Conservation (phyloP, 2,797 vertebrate species). For the Choloepus didactylus region DNA sequence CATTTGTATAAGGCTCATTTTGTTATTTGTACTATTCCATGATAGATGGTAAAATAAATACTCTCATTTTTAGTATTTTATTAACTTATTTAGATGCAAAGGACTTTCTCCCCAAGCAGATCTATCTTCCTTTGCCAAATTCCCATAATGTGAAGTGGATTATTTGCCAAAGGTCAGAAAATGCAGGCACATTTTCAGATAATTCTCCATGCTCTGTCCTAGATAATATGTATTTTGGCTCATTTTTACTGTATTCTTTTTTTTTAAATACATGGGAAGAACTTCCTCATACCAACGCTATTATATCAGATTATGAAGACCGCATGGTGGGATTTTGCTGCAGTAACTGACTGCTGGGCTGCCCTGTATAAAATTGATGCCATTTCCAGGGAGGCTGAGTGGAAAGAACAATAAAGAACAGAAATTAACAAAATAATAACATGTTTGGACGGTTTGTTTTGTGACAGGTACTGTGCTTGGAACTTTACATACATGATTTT, state of each 20-base stretch:
- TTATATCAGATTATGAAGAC: neutral
- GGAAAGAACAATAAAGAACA: neutral
- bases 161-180: constrained; percentile 55
- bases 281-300: neutral
- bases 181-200: constrained; percentile 21
- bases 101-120: neutral
- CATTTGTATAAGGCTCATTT: neutral
- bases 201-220: neutral
- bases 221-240: constrained; percentile 28
- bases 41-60: constrained; percentile 7
- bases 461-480: neutral
- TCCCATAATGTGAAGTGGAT: constrained; percentile 29
- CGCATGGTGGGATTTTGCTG: neutral
- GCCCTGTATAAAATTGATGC: neutral
- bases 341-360: neutral
- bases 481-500: neutral
- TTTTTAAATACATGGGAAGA: neutral
- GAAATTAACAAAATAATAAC: neutral
- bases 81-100: constrained; percentile 23
- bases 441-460: neutral
- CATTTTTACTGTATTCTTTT: constrained; percentile 2
- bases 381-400: neutral
- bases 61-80: neutral
- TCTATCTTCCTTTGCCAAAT: neutral
- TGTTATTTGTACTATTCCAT: neutral